Base-by-base conservation (phyloP, 2,888 invertebrate species). In the Pristionchus maxplancki region DNA sequence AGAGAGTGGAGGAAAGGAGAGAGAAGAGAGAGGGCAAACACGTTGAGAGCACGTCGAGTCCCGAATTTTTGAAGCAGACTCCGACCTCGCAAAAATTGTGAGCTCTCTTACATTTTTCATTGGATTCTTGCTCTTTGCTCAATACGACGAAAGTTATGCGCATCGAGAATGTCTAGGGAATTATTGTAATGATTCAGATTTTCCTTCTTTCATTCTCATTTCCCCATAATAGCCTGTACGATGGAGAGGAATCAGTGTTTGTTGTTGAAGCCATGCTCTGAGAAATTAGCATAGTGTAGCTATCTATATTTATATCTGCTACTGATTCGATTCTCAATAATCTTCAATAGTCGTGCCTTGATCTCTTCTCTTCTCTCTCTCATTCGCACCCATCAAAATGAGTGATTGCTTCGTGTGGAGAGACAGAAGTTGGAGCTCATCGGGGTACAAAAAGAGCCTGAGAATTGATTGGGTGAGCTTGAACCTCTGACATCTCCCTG, bases 1-100 rank as follows among this genome's bases (percentile, higher is more conserved):
- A 71, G 71, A 71, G 17, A 71, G 34, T 17, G 20, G 37, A 6
- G 24, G 71, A 37, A 71, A 37, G 6, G 24, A 37, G 71, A 71
- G 71, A 34, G 71, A 5, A 24, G 37, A 71, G 71, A 71, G 71
- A 71, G 34, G 24, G 71, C 71, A 71, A 71, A 71, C 71, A 71
- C 71, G 5, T 31, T 34, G 13, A 20, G 71, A 71, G 37, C 37
- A 13, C 31, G 31, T 1, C 28, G 37, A 71, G 13, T 15, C 15
- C 11, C 2, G 31, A 71, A 37, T 71, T 71, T 37, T 34, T 37
- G 71, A 71, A 37, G 71, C 71, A 71, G 71, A 64, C 28, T 34
- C 71, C 20, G 15, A 13, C 5, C 67, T 67, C 15, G 37, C 37
- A 71, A 37, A 71, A 71, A 31, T 67, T 67, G 31, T 17, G 31